Evolutionary conservation across 2,113 vertebrate species (phyloP), one percentile per base, ranked within the genome.

Genomic region (Scalopus aquaticus): DNA sequence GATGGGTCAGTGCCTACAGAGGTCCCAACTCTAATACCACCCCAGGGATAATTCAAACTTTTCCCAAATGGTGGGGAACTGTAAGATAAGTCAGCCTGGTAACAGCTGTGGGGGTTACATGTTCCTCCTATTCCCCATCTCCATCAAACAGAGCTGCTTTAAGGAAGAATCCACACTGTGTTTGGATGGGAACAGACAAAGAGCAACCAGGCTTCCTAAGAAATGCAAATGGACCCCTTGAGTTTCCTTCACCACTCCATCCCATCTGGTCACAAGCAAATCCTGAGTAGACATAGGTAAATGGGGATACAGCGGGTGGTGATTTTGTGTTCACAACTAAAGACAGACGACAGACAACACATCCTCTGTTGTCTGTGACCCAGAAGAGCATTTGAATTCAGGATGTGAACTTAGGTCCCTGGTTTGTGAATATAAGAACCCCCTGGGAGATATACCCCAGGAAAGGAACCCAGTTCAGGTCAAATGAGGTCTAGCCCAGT

Each of bases 231-330:
- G 26, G 9, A 9, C 8, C 37, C 67, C 56, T 76, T 44, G 10
- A 78, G 72, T 69, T 58, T 79, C 28, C 60, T 46, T 88, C 22
- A 69, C 35, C 39, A 79, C 20, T 26, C 73, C 28, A 84, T 13
- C 37, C 83, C 81, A 94, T 62, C 49, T n/a, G 89, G 76, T 78
- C 69, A 69, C 37, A 90, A 86, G 72, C 90, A 96, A 96, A 93
- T 88, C 74, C 9, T 69, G 19, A 79, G 37, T 54, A 82, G 91
- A 76, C 89, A 69, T 2, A 93, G 35, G 51, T 86, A 94, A 87
- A 76, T 49, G 37, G 5, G 44, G 30, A 89, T 90, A 81, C 2
- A 77, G 54, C 44, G 80, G 73, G 80, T 62, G 28, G 28, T 54
- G 39, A 60, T 77, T 91, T 62, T 94, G n/a, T 82, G 51, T 64